Conservation (phyloP, 2,888 invertebrate species). For the Colletes collaris region DNA sequence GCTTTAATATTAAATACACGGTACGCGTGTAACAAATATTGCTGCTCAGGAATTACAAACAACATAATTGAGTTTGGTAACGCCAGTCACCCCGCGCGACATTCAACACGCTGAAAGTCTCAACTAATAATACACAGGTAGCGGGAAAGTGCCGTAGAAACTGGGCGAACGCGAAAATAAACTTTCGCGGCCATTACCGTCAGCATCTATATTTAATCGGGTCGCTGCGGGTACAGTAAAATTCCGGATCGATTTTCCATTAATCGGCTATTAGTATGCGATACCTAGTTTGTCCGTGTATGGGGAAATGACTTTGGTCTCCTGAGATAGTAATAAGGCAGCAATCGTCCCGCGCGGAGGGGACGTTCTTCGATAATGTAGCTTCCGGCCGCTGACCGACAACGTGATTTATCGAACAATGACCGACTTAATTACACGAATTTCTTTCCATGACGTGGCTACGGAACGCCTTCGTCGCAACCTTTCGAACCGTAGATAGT, state of each 20-base stretch:
- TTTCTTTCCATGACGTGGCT: constrained; percentile 17
- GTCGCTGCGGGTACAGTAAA: constrained; percentile 59
- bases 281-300: constrained; percentile 46
- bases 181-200: constrained; percentile 48
- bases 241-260: constrained; percentile 64
- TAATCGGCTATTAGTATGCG: constrained; percentile 68
- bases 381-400: neutral
- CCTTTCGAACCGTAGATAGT: too few species aligned
- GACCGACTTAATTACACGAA: neutral
- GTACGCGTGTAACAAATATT: too few species aligned
- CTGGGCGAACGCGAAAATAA: constrained; percentile 26
- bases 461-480: neutral
- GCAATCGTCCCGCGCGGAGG: constrained; percentile 55
- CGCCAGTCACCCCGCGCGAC: neutral
- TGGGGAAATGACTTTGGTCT: constrained; percentile 37
- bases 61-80: neutral
- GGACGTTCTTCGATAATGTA: constrained; percentile 28
- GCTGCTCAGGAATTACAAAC: neutral
- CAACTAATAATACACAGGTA: neutral
- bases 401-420: constrained; percentile 21
- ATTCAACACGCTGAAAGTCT: neutral
- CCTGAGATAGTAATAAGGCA: constrained; percentile 57
- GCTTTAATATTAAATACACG: too few species aligned
- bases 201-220: constrained; percentile 50
- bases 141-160: neutral